Evolutionary conservation across 2,113 vertebrate genomes (phyloP), one percentile per base, ranked within the genome.

Genomic region (Myodes glareolus): DNA sequence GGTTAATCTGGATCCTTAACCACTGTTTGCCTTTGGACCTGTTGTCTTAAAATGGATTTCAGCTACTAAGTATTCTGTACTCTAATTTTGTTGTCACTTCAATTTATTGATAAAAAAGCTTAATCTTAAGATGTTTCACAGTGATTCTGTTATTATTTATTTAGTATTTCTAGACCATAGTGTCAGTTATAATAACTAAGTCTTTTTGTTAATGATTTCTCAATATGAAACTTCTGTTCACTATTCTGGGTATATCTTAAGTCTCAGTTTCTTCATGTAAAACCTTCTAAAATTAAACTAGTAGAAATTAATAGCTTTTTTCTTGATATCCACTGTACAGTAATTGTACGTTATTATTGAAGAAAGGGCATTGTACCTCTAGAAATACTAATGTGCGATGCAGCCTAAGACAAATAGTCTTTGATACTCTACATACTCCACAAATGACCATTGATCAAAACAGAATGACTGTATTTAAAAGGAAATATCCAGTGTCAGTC

Each of bases 231-330:
- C 55, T 81, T 67, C 25, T 63, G 10, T 75, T 82, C 39, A 77
- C 10, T 17, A 2, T 92, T 73, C 39, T 36, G 86, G 77, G 8
- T 27, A 91, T 93, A 76, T 36, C 3, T 89, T 47, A 81, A 97
- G 88, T 86, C 13, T 11, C 23, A 75, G 63, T 88, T 91, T 25
- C 52, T 61, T 88, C 68, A 81, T 86, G n/a, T 68, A 90, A 91
- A 89, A 33, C 8, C 21, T 81, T 94, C 65, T 86, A 81, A 91
- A 93, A 72, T 92, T 70, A 93, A 95, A 50, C 42, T 55, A 47
- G 9, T 47, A 52, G n/a, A 85, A 76, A 81, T 89, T 67, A 39
- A 73, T 78, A 25, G 5, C 2, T 6, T 63, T 91, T 91, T 52
- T 42, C 67, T 75, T 93, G 31, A 17, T 89, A 80, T 76, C 39